Base-by-base conservation (phyloP, 2,797 vertebrate species). In the Buphagus erythrorhynchus region DNA sequence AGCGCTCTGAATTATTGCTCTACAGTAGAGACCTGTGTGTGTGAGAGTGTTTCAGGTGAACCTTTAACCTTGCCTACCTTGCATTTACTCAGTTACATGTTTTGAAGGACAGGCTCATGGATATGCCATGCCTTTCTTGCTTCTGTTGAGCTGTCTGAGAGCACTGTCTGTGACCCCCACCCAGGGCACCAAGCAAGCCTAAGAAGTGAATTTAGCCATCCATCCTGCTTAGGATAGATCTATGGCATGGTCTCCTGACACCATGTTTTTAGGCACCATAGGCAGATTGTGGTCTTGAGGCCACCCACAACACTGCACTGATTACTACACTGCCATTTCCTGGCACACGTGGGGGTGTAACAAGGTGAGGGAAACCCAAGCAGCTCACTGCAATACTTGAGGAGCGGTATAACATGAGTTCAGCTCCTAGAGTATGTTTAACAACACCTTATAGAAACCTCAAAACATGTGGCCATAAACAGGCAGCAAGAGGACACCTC, bases 21-120 rank as follows among this genome's bases (percentile, higher is more conserved):
- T 49, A 54, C 17, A 46, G 22, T 29, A 48, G 8, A 81, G 35
- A 51, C 16, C 43, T 42, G 9, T 12, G 5, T 51, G 31, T 90
- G 66, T n/a, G 45, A 61, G 59, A n/a, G 33, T 67, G n/a, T 83
- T 86, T 88, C 42, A 84, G 55, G 40, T 65, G 51, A 86, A 75
- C 42, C 6, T 33, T 78, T 88, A 78, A 75, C 72, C 22, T 36
- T 65, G 8, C 21, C 45, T 54, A 3, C 22, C 19, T 69, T 90
- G 46, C 13, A 25, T 68, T 86, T 87, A 28, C 52, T 65, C 0
- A 0, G 31, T 46, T 91, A 5, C 18, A 8, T 40, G 51, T 11
- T 79, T 73, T 82, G 75, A 90, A 88, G 69, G 59, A 40, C 62
- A 52, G 22, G 33, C 28, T 85, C 33, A 16, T 10, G 49, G 38